Evolutionary conservation across 2,113 vertebrate genomes (phyloP).

Genomic region (Montifringilla adamsi): DNA sequence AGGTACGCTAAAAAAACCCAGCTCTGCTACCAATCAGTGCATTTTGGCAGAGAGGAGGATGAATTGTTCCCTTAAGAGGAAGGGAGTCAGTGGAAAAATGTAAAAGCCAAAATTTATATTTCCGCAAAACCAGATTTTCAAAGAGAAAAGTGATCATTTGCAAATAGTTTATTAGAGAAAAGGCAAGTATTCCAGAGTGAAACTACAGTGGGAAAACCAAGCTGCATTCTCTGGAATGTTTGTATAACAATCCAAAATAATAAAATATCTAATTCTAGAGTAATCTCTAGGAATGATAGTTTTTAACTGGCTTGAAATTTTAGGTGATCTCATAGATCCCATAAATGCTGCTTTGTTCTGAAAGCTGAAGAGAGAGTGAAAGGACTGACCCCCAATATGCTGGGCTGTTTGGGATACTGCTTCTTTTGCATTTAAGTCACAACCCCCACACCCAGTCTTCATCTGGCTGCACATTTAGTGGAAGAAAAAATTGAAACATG

Average conservation of each 20-base stretch:
- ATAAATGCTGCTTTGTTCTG: not conserved
- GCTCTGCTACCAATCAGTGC: not conserved
- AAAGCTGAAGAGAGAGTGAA: not conserved
- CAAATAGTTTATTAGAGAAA: not conserved
- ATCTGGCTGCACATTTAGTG: not conserved
- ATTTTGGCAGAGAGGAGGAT: not conserved
- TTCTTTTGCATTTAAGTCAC: not conserved
- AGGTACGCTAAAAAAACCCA: not conserved
- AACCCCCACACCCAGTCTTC: not conserved
- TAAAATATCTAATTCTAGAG: not conserved
- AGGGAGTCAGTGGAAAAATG: not conserved
- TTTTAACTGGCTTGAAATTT: not conserved
- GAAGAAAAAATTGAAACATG: not conserved
- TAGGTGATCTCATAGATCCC: not conserved
- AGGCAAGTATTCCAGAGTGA: not conserved
- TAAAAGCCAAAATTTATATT: not conserved
- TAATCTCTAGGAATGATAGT: not conserved
- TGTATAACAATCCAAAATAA: not conserved
- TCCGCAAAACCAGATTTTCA: not conserved
- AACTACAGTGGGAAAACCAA: not conserved
- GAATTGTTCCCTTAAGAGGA: not conserved
- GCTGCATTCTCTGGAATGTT: not conserved
- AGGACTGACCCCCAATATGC: not conserved
- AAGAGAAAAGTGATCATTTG: not conserved
- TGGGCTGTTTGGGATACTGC: rapidly evolving